Conservation (phyloP, 1,140 invertebrate genomes). For the Phthorimaea operculella region DNA sequence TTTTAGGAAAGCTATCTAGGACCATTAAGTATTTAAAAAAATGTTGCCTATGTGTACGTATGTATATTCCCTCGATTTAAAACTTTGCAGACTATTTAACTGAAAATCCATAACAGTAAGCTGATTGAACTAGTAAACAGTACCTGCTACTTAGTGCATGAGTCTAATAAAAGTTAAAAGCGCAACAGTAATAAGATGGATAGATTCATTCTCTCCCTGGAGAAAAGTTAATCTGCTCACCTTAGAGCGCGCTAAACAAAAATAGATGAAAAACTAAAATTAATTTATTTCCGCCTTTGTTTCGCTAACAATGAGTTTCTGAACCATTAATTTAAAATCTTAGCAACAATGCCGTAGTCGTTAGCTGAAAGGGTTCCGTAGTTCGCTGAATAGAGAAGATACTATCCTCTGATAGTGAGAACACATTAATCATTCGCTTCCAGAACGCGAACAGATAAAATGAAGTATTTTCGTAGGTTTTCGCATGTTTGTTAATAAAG, state of each 20-base stretch:
- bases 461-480: slow-evolving; percentile 5
- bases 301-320: slow-evolving; percentile 7
- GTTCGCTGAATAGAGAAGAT: slow-evolving; percentile 6
- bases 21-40: too few relatives aligned
- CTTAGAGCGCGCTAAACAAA: slow-evolving; percentile 2
- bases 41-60: too few relatives aligned
- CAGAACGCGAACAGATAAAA: slow-evolving; percentile 4
- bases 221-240: slow-evolving; percentile 1
- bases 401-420: slow-evolving; percentile 8
- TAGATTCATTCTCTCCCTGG: background rate
- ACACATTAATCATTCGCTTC: slow-evolving; percentile 12
- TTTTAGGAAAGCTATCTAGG: too few relatives aligned
- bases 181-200: too few relatives aligned
- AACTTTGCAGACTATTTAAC: too few relatives aligned
- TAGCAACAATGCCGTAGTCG: slow-evolving; percentile 12
- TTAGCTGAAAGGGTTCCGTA: slow-evolving; percentile 11
- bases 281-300: slow-evolving; percentile 12
- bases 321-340: slow-evolving; percentile 15
- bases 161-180: too few relatives aligned
- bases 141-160: too few relatives aligned
- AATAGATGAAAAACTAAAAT: slow-evolving; percentile 9
- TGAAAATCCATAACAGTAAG: too few relatives aligned
- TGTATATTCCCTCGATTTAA: too few relatives aligned
- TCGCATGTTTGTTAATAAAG: slow-evolving; percentile 7
- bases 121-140: too few relatives aligned